phyloP scores from a whole-genome alignment of 2,797 vertebrate species.

The Triplophysa bombifrons region DNA sequence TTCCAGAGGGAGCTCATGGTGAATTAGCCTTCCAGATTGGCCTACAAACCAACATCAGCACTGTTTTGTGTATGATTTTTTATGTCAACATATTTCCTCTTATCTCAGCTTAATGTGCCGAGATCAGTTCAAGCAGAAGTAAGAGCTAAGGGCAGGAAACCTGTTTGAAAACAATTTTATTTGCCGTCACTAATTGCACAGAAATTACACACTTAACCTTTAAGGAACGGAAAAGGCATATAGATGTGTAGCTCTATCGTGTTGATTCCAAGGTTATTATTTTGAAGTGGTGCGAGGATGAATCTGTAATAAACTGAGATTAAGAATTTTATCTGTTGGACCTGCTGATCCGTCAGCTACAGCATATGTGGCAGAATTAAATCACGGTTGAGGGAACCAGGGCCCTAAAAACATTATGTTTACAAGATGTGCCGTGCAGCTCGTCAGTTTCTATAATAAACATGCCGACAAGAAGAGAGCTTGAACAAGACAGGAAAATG shows the following conservation, averaged over 20 bases:
- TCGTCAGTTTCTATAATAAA: not conserved
- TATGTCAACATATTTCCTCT: not conserved
- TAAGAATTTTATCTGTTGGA: conserved; percentile 27
- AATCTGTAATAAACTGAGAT: conserved; percentile 32
- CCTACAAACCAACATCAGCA: not conserved
- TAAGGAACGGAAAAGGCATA: not conserved
- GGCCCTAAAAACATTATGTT: not conserved
- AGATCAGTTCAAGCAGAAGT: not conserved
- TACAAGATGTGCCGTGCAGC: not conserved
- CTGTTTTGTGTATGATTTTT: not conserved
- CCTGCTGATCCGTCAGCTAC: conserved; percentile 6
- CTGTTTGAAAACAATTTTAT: conserved; percentile 11
- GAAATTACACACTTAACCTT: conserved; percentile 34
- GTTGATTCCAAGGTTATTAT: conserved; percentile 24
- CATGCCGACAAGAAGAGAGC: not conserved
- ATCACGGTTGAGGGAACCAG: conserved; percentile 16
- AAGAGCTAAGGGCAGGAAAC: not conserved
- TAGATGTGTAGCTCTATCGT: not conserved
- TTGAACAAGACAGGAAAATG: not conserved
- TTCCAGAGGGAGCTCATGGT: not conserved
- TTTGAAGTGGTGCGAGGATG: conserved; percentile 13
- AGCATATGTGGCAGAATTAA: not conserved
- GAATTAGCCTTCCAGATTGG: not conserved
- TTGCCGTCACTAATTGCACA: conserved; percentile 9
- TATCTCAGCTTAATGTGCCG: not conserved